Evolutionary conservation across 2,888 invertebrate genomes (phyloP), one percentile per base, ranked within the genome.

Genomic region (Synanthedon andrenaeformis): DNA sequence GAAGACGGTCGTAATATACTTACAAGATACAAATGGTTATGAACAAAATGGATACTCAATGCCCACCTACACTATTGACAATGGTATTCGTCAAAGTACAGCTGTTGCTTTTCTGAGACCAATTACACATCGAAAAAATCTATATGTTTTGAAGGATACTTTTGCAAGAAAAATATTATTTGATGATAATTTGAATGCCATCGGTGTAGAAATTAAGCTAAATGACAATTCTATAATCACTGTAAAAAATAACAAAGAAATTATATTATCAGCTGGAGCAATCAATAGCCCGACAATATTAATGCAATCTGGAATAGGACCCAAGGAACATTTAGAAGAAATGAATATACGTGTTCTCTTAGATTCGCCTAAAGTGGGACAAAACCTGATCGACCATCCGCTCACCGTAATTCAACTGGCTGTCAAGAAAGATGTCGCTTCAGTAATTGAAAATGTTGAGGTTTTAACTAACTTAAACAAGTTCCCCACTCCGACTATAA

Each of bases 251-350:
- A 62, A 17, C 2, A 70, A 68, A 53, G 81, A 81, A 65, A 62
- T 79, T 0, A 65, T 81, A 23, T 41, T 81, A 52, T 79, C 78
- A 12, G 75, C 78, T 8, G 80, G 80, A 3, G 60, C 73, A 12
- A 58, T 79, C 1, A 76, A 69, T 42, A 72, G 68, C 52, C 80
- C 81, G 1, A 69, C 79, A 52, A 49, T 81, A 6, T 57, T 81
- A 6, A 79, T 81, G 78, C 55, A 77, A 5, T 81, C 80, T 3
- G 80, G 81, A 2, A 64, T 81, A 17, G 81, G 81, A 8, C 74
- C 76, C 1, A 65, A 61, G 50, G 55, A 68, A 1, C 68, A 80
- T 60, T 66, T 81, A 14, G 41, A 65, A 49, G 62, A 72, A 55
- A 58, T 69, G 35, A 59, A 60, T 11, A 73, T 79, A 28, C 41